Evolutionary conservation across 2,113 vertebrate genomes (phyloP).

Genomic region (Leptocoma aspasia): DNA sequence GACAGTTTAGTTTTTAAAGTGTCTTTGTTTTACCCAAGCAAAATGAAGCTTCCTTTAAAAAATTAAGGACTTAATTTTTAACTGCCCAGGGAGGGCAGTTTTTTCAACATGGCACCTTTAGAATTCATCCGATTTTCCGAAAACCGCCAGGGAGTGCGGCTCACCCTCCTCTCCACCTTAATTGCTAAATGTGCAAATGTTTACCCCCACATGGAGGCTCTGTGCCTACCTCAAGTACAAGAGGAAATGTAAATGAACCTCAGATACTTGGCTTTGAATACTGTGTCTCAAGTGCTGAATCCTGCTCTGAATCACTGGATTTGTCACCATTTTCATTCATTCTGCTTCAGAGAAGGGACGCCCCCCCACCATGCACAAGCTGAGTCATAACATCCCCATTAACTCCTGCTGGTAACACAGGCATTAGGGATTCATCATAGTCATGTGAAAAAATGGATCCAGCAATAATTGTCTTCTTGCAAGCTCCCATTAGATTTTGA

Average conservation of each 20-base stretch:
- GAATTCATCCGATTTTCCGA: not conserved
- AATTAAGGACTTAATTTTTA: too few relatives aligned
- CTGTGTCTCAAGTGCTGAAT: not conserved
- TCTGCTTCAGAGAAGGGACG: not conserved
- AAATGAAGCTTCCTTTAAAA: not conserved
- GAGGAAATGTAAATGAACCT: constrained; percentile 12
- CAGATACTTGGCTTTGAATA: not conserved
- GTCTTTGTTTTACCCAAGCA: not conserved
- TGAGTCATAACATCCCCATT: not conserved
- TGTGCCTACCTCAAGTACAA: not conserved
- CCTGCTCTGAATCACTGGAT: not conserved
- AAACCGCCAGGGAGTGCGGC: not conserved
- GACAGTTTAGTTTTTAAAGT: not conserved
- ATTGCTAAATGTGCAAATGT: not conserved
- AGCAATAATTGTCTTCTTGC: not conserved
- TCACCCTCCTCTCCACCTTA: not conserved
- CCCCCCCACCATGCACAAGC: not conserved
- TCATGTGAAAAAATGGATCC: rapidly evolving
- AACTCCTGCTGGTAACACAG: not conserved
- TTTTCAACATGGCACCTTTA: not conserved
- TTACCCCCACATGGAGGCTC: not conserved
- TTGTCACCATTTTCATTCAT: not conserved
- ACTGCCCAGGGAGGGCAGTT: too few relatives aligned
- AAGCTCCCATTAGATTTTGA: not conserved
- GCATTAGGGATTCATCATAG: not conserved